Percentiles rank a stretch among this genome's conserved stretches.
Evolutionary conservation across 2,888 invertebrate genomes (phyloP).

Genomic region (Idaea aversata): DNA sequence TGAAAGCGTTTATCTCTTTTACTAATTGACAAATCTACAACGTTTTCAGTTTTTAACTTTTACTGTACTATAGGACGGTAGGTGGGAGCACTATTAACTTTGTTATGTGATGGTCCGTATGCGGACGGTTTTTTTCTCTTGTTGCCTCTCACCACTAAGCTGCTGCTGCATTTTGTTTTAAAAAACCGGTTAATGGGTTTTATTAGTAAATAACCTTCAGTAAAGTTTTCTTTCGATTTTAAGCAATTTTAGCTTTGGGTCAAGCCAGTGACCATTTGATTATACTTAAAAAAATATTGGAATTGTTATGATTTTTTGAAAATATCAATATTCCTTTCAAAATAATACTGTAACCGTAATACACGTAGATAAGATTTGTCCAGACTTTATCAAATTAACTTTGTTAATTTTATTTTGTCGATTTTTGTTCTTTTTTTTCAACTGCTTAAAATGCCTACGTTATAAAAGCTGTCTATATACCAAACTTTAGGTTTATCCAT

Average conservation of each 20-base stretch:
- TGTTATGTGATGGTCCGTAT: slow-evolving; percentile 14
- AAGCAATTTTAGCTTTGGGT: neutral
- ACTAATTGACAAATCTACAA: neutral
- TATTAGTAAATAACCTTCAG: neutral
- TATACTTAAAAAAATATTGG: no score
- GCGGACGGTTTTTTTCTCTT: slow-evolving; percentile 11
- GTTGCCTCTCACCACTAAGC: slow-evolving; percentile 5
- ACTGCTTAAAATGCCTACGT: no score
- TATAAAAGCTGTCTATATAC: no score
- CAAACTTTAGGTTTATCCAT: no score
- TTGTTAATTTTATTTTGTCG: no score
- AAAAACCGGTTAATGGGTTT: slow-evolving; percentile 3
- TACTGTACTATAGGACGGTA: slow-evolving; percentile 8
- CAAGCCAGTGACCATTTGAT: neutral
- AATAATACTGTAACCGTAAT: no score
- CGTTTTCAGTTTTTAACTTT: neutral
- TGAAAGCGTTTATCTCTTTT: no score
- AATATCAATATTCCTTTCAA: no score
- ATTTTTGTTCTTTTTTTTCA: no score
- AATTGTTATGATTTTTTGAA: no score
- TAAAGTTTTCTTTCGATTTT: neutral
- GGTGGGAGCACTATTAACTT: slow-evolving; percentile 15
- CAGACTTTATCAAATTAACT: no score
- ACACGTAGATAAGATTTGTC: no score
- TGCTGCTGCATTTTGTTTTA: neutral